These are phyloP conservation scores for Coranthus polyacanthus DNA, from an alignment of 2,797 vertebrate genomes.

Conservation along the genomic window DNA sequence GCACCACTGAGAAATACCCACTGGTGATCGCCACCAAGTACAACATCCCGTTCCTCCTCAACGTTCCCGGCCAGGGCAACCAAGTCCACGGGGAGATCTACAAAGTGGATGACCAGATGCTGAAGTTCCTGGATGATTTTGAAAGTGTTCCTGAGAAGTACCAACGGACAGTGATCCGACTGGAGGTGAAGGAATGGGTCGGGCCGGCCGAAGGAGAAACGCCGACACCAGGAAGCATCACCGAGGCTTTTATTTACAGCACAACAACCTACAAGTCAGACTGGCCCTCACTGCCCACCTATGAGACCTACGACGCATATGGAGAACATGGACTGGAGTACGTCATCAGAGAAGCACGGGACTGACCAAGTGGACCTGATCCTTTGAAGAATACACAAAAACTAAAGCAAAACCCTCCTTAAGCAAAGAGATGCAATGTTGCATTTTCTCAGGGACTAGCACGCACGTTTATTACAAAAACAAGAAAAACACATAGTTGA, in stretches of 20 bases:
- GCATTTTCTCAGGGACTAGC: too few relatives aligned
- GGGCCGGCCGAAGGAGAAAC: conserved; percentile 24
- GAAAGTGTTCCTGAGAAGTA: conserved; percentile 89
- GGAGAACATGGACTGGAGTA: conserved; percentile 88
- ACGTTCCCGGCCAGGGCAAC: conserved; percentile 87
- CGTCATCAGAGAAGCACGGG: conserved; percentile 69
- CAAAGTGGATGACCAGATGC: conserved; percentile 88
- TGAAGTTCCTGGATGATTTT: conserved; percentile 91
- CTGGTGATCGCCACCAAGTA: conserved; percentile 87
- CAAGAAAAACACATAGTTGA: too few relatives aligned
- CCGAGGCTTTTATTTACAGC: conserved; percentile 88
- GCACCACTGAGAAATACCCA: conserved; percentile 87
- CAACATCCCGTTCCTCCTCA: conserved; percentile 91
- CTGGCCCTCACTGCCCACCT: conserved; percentile 84
- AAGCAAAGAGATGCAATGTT: too few relatives aligned
- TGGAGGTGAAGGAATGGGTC: conserved; percentile 85
- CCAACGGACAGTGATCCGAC: conserved; percentile 83
- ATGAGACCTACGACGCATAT: conserved; percentile 85
- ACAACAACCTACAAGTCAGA: conserved; percentile 82
- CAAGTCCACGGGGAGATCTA: conserved; percentile 90
- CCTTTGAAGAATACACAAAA: too few relatives aligned
- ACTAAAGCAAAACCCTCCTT: too few relatives aligned
- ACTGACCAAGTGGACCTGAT: background rate
- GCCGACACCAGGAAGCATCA: conserved; percentile 25
- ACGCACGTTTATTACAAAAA: too few relatives aligned